phyloP scores from a whole-genome alignment of 1,140 invertebrate genomes.

The Goniozus legneri region DNA sequence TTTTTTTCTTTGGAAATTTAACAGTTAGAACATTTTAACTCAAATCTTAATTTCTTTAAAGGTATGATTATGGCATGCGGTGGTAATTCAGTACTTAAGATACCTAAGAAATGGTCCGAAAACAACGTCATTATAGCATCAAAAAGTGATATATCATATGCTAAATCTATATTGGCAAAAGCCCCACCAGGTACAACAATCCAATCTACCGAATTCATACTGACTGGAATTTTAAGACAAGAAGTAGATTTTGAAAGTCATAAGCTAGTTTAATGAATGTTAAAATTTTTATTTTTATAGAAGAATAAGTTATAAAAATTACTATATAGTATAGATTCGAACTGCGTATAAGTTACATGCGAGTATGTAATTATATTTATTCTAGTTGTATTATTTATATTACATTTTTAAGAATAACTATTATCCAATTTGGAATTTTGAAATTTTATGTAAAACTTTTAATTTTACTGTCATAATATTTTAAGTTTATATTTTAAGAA shows the following conservation, averaged over 20 bases:
- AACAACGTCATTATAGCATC: constrained; percentile 44
- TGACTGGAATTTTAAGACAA: constrained; percentile 51
- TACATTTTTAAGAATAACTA: too few relatives aligned
- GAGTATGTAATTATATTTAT: too few relatives aligned
- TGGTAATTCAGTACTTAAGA: constrained; percentile 34
- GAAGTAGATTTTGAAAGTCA: constrained; percentile 37
- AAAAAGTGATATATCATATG: constrained; percentile 36
- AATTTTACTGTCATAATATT: too few relatives aligned
- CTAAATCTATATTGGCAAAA: constrained; percentile 37
- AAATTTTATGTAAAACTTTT: too few relatives aligned
- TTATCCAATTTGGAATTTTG: too few relatives aligned
- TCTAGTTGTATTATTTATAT: too few relatives aligned
- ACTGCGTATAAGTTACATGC: too few relatives aligned
- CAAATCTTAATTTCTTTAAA: constrained; percentile 30
- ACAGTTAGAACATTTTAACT: not conserved
- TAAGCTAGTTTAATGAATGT: constrained; percentile 13
- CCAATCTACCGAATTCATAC: constrained; percentile 49
- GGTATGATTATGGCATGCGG: constrained; percentile 47
- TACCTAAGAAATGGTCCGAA: constrained; percentile 39
- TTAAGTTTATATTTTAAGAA: too few relatives aligned
- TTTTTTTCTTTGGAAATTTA: constrained; percentile 2
- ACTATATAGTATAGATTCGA: too few relatives aligned
- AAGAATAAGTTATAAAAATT: too few relatives aligned
- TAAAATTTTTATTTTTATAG: too few relatives aligned
- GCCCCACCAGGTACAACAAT: constrained; percentile 39